A percentile compares a stretch with the other conserved stretches of the same genome.
Evolutionary conservation across 2,888 invertebrate genomes (phyloP).

Genomic region (Pyrochroa serraticornis): DNA sequence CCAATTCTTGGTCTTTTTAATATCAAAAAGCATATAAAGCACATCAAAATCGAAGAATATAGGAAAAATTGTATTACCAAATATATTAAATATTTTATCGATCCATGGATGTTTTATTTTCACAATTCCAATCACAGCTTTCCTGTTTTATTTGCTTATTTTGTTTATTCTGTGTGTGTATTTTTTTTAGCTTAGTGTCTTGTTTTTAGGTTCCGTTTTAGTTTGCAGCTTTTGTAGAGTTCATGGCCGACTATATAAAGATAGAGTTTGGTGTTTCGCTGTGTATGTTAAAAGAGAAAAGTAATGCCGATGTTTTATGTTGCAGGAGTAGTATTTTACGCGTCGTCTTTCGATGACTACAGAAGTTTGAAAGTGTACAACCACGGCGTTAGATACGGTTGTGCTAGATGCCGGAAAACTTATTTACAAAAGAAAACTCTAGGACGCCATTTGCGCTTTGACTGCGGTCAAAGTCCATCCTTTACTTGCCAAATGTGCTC

Average conservation of each 20-base stretch:
- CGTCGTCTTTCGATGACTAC: constrained; percentile 53
- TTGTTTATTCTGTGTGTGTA: not conserved
- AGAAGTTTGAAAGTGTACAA: constrained; percentile 49
- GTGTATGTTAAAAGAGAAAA: not conserved
- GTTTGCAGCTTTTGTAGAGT: constrained; percentile 13
- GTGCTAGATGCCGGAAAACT: constrained; percentile 51
- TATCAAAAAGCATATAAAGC: no score
- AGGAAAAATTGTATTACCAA: no score
- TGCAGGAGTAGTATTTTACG: constrained; percentile 49
- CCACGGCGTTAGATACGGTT: constrained; percentile 51
- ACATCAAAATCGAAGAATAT: no score
- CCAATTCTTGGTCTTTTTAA: no score
- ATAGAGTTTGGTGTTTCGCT: constrained; percentile 19
- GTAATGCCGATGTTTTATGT: constrained; percentile 31
- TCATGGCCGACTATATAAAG: constrained; percentile 10
- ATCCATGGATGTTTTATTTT: no score
- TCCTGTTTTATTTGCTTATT: not conserved
- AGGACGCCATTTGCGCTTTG: constrained; percentile 58
- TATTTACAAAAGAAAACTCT: constrained; percentile 56
- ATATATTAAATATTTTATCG: no score
- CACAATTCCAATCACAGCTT: not conserved
- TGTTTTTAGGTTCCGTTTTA: constrained; percentile 4
- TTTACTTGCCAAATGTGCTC: constrained; percentile 52
- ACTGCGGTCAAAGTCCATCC: constrained; percentile 57
- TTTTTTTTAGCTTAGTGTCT: not conserved